Base-by-base conservation (phyloP, 1,140 invertebrate genomes). In the Antheraea mylitta region DNA sequence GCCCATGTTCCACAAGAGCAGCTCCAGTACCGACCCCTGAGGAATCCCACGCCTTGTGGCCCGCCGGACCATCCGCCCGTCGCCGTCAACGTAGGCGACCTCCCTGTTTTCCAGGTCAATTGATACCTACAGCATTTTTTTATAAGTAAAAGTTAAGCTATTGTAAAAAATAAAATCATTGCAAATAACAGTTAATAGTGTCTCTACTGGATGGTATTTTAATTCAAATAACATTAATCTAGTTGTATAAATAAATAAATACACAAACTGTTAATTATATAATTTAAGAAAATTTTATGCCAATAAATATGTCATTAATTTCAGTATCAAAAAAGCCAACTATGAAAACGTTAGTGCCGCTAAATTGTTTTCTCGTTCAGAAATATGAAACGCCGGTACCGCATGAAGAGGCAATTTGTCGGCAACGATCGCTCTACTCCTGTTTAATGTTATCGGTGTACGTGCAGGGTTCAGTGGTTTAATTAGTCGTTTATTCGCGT, bases 401-500 rank as follows among this genome's bases (percentile, higher is more conserved):
- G 42, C 64, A 13, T 72, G 60, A 63, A 71, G 69, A 68, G 71
- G 63, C 67, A 72, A 72, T 72, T 72, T 72, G 71, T 69, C 71
- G 71, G 19, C 66, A 71, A 42, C 37, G 67, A 72, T 72, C 67
- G 30, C 64, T 59, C 58, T 53, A 36, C 58, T 22, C 61, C 18
- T 37, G 37, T 63, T 63, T 63, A 36, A 37, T 63, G 61, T 37
- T 37, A 63, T 63, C 61, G 61, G 45, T 53, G 11, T 53, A 16
- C 45, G 45, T 53, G 16, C 45, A 53, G 63, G 42, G 42, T 59
- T 30, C 37, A 37, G 53, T 61, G 63, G 66, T 66, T 60, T 48
- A 60, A 66, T 70, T 70, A 70, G 66, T 70, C 69, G 19, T 70
- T 70, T 70, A 66, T 66, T 70, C 66, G 64, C 69, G 66, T 66